These are phyloP conservation scores for Rana temporaria DNA, from an alignment of 2,113 vertebrate genomes.

Conservation along the genomic window DNA sequence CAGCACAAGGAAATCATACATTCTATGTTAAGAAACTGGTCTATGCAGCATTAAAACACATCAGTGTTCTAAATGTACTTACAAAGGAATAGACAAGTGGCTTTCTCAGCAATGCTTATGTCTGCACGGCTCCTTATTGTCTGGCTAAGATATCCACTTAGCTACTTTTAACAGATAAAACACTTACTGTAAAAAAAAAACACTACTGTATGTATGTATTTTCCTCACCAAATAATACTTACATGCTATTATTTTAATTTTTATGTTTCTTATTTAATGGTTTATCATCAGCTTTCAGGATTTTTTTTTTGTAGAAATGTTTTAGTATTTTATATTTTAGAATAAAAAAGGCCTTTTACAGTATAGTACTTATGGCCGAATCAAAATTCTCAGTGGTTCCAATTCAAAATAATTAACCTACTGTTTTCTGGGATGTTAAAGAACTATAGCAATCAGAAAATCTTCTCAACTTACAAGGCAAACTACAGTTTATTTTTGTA, in stretches of 20 bases:
- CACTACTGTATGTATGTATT: neutral
- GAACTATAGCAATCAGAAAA: slow-evolving; percentile 32
- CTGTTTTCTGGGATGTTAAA: slow-evolving; percentile 15
- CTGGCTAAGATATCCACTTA: slow-evolving; percentile 30
- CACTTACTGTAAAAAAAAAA: neutral
- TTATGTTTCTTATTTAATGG: slow-evolving; percentile 8
- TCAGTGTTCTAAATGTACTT: neutral
- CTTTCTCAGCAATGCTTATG: neutral
- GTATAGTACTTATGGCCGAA: slow-evolving; percentile 24
- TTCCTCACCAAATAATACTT: slow-evolving; percentile 1
- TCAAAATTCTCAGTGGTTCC: slow-evolving; percentile 35
- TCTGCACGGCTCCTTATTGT: slow-evolving; percentile 33
- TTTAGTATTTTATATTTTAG: slow-evolving; percentile 7
- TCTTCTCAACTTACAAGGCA: slow-evolving; percentile 4
- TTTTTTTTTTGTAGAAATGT: slow-evolving; percentile 9
- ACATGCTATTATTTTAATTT: neutral
- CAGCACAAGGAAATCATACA: no score
- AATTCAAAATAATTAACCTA: slow-evolving; percentile 31
- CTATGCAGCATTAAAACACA: slow-evolving; percentile 13
- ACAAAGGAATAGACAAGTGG: slow-evolving; percentile 8
- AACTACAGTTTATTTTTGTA: slow-evolving; percentile 25
- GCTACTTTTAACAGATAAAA: slow-evolving; percentile 20
- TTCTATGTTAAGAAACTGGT: neutral
- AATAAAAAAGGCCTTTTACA: neutral
- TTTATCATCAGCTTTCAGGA: neutral